Percentiles rank a stretch among this genome's conserved stretches.
phyloP scores from a whole-genome alignment of 2,113 vertebrate species.

The Erpornis zantholeuca region DNA sequence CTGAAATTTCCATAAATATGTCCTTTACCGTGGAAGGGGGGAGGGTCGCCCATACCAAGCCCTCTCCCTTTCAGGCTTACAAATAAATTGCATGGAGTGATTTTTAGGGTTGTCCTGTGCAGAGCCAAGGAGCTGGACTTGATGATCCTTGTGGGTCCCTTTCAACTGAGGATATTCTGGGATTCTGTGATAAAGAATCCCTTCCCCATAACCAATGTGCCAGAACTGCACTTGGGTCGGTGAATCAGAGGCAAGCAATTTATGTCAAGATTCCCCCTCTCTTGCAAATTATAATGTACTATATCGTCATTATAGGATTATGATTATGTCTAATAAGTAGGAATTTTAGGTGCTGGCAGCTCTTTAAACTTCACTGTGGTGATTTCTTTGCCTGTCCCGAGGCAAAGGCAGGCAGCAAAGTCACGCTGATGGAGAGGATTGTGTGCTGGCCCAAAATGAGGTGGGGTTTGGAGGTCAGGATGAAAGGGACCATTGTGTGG shows the following conservation, averaged over 20 bases:
- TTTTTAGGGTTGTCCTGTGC: background rate
- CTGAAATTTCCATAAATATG: background rate
- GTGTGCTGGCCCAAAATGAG: background rate
- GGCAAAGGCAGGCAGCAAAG: background rate
- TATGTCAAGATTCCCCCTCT: background rate
- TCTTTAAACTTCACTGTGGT: background rate
- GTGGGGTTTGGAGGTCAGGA: background rate
- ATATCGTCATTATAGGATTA: background rate
- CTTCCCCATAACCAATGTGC: background rate
- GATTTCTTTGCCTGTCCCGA: background rate
- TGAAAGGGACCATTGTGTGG: background rate
- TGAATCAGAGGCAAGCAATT: background rate
- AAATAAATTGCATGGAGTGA: background rate
- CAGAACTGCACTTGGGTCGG: background rate
- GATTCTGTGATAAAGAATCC: background rate
- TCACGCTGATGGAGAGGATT: background rate
- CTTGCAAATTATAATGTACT: background rate
- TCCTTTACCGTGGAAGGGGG: background rate
- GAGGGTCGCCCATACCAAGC: background rate
- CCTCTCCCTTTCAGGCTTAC: background rate
- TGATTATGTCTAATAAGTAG: background rate
- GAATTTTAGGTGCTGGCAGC: background rate
- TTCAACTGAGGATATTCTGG: background rate
- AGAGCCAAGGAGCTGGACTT: background rate
- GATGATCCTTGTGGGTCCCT: background rate